A percentile compares a stretch with the other conserved stretches of the same genome.
phyloP scores from a whole-genome alignment of 2,888 invertebrate species.

The Oligia fasciuncula region DNA sequence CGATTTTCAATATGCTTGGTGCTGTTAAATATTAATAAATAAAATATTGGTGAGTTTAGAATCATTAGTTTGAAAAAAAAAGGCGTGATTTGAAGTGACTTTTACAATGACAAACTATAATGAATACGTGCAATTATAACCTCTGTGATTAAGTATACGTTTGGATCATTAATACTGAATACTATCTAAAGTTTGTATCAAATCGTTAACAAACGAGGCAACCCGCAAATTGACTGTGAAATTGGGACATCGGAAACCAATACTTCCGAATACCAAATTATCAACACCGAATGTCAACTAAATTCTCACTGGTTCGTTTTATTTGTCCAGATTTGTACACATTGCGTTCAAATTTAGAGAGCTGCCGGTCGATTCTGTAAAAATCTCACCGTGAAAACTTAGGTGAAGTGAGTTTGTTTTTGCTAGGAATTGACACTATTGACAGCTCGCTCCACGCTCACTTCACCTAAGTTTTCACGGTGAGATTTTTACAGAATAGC shows the following conservation, averaged over 20 bases:
- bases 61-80: not conserved
- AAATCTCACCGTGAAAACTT: too few relatives aligned
- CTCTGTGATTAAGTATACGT: not conserved
- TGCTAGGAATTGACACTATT: too few relatives aligned
- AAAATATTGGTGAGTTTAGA: not conserved
- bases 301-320: not conserved
- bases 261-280: constrained; percentile 2
- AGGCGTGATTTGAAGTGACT: not conserved
- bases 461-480: too few relatives aligned
- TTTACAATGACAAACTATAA: not conserved
- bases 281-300: not conserved
- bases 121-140: not conserved
- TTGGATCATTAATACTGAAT: not conserved
- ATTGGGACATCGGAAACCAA: constrained; percentile 11
- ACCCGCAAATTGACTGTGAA: constrained; percentile 22
- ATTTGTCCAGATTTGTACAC: not conserved
- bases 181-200: not conserved
- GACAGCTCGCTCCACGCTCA: too few relatives aligned
- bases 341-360: not conserved
- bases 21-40: constrained; percentile 22
- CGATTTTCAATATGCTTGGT: constrained; percentile 19
- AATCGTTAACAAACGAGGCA: not conserved
- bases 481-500: too few relatives aligned
- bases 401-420: too few relatives aligned
- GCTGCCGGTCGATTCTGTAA: too few relatives aligned